phyloP scores from a whole-genome alignment of 2,888 invertebrate species.

The Calliscelio sp. region DNA sequence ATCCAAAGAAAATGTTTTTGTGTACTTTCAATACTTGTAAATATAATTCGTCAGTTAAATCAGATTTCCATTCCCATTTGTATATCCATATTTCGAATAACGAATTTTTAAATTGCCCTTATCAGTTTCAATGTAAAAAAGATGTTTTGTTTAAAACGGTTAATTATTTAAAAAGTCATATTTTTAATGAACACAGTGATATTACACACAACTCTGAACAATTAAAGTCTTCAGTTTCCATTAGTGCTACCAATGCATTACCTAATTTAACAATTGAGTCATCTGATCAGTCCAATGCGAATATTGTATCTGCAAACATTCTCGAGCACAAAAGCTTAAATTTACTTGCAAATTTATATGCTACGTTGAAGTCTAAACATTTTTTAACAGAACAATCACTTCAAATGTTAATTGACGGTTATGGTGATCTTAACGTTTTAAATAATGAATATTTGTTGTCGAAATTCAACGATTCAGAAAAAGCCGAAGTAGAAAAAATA shows the following conservation, averaged over 20 bases:
- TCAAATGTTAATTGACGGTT: constrained; percentile 30
- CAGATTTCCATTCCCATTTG: constrained; percentile 6
- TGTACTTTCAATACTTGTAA: no score
- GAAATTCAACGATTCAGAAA: background rate
- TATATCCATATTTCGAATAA: constrained; percentile 7
- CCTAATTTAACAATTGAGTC: background rate
- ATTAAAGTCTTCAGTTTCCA: background rate
- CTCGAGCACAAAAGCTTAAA: background rate
- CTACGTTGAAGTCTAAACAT: constrained; percentile 25
- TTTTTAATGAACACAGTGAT: constrained; percentile 9
- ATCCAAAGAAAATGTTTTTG: no score
- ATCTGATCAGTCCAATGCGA: background rate
- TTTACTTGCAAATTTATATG: constrained; percentile 29
- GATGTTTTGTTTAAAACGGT: background rate
- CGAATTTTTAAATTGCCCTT: constrained; percentile 18
- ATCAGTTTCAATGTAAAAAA: background rate
- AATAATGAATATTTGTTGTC: constrained; percentile 29
- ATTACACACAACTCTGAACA: background rate
- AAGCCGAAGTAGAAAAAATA: background rate
- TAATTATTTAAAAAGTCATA: constrained; percentile 7
- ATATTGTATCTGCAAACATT: background rate
- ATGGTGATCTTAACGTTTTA: constrained; percentile 23
- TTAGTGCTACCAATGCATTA: background rate
- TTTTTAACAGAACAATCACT: constrained; percentile 31
- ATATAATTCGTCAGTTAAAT: constrained; percentile 5